These are phyloP conservation scores for Hydrotaea diabolus DNA, from an alignment of 2,888 invertebrate species.

Conservation along the genomic window DNA sequence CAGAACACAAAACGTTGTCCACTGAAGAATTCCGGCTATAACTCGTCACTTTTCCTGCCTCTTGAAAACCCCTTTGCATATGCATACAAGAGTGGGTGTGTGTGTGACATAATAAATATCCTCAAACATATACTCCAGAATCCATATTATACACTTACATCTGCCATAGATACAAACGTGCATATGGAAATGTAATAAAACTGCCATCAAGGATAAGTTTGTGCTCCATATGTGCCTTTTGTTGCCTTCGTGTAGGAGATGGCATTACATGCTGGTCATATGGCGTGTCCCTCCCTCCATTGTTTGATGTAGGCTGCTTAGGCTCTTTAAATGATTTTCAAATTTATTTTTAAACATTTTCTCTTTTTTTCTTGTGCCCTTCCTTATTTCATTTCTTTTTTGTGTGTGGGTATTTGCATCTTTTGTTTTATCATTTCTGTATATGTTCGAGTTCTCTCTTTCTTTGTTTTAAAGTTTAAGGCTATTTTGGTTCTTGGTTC, in stretches of 20 bases:
- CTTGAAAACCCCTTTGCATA: too few relatives aligned
- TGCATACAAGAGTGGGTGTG: too few relatives aligned
- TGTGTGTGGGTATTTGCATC: too few relatives aligned
- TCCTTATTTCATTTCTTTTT: neutral
- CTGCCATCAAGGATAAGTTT: neutral
- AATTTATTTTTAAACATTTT: neutral
- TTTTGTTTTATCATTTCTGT: neutral
- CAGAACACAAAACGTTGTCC: too few relatives aligned
- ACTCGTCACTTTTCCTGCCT: too few relatives aligned
- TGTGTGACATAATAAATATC: neutral
- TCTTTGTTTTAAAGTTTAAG: constrained; percentile 50
- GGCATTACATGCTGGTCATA: neutral
- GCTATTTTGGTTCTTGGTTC: constrained; percentile 37
- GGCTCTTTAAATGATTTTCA: neutral
- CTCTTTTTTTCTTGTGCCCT: neutral
- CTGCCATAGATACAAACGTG: too few relatives aligned
- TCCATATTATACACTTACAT: too few relatives aligned
- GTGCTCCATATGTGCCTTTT: neutral
- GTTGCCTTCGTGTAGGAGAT: neutral
- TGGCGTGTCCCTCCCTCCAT: neutral
- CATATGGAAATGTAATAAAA: neutral
- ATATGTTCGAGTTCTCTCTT: constrained; percentile 7
- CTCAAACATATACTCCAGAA: neutral
- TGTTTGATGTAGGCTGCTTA: neutral
- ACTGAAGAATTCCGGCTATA: too few relatives aligned